Percentiles rank a stretch among this genome's conserved stretches.
Evolutionary conservation across 2,113 vertebrate genomes (phyloP).

Genomic region (Pterocles burchelli): DNA sequence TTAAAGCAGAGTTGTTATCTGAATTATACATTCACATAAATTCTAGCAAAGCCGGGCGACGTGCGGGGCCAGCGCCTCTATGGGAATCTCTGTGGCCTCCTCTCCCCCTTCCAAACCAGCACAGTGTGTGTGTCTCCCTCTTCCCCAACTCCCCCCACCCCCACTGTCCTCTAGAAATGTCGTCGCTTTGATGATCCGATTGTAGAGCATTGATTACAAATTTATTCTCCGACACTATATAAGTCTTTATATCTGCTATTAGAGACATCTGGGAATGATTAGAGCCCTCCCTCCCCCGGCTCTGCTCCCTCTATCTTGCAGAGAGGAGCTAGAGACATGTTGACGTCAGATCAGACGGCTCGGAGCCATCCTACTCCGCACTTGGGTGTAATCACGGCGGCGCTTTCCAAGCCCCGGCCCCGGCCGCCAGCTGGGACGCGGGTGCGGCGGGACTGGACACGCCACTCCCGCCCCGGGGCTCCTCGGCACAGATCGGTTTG

Average conservation of each 20-base stretch:
- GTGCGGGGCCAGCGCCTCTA: background rate
- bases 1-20: background rate
- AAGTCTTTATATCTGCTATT: conserved; percentile 83
- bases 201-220: conserved; percentile 78
- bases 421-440: conserved; percentile 68
- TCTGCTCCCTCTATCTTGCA: conserved; percentile 75
- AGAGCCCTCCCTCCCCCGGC: conserved; percentile 76
- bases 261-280: conserved; percentile 89
- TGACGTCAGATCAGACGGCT: conserved; percentile 88
- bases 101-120: background rate
- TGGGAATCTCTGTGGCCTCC: background rate
- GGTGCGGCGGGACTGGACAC: background rate
- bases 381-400: conserved; percentile 78
- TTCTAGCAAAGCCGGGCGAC: background rate
- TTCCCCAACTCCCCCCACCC: background rate
- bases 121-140: background rate
- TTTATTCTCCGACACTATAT: conserved; percentile 79
- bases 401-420: conserved; percentile 66
- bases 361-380: conserved; percentile 81
- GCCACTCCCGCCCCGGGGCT: background rate
- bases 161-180: conserved; percentile 47
- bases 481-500: background rate
- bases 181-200: conserved; percentile 76
- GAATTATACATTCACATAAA: conserved; percentile 39
- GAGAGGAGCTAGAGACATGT: conserved; percentile 75